These are phyloP conservation scores for Phalacrocorax carbo DNA, from an alignment of 2,113 vertebrate species.

Conservation along the genomic window DNA sequence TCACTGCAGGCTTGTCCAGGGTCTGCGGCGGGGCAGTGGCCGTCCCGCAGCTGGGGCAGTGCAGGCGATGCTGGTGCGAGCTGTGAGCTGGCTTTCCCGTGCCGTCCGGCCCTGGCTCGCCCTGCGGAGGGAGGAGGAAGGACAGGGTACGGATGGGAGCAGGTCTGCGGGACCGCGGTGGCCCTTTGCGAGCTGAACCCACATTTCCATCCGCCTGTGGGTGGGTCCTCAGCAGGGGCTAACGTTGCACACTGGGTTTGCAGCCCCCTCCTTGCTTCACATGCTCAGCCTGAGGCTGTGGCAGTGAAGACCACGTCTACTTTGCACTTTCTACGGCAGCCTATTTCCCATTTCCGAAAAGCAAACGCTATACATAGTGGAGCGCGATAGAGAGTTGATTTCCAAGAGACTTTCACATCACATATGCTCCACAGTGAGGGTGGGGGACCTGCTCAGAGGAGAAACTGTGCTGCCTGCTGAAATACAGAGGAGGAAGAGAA, in stretches of 20 bases:
- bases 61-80: neutral
- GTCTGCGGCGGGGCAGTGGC: accelerated
- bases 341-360: neutral
- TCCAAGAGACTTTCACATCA: neutral
- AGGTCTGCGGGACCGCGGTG: accelerated
- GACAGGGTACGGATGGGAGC: accelerated
- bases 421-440: neutral
- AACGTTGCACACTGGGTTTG: accelerated
- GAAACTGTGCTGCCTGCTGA: neutral
- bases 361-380: neutral
- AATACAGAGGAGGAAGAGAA: neutral
- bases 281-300: neutral
- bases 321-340: accelerated
- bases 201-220: neutral
- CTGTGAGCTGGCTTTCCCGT: neutral
- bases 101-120: accelerated
- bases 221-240: neutral
- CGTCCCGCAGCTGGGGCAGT: accelerated
- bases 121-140: neutral
- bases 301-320: neutral
- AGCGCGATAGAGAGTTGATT: accelerated
- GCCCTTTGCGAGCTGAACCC: neutral
- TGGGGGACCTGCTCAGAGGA: neutral
- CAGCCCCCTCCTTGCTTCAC: neutral
- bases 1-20: neutral